phyloP scores from a whole-genome alignment of 2,888 invertebrate species.

The Chrysotoxum bicinctum region DNA sequence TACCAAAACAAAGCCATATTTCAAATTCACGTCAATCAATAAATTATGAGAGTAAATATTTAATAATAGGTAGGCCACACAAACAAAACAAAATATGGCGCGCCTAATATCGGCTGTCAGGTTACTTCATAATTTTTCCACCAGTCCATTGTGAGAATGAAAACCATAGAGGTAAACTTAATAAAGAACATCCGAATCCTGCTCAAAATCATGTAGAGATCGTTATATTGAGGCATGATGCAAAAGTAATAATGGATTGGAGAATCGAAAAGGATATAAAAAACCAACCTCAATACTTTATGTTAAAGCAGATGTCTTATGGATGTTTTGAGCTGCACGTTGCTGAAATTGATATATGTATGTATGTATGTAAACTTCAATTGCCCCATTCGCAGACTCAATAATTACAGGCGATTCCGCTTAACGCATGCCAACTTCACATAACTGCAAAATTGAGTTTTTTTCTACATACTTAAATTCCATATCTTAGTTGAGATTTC shows the following conservation, averaged over 20 bases:
- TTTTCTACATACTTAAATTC: too few species aligned
- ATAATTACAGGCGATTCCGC: not conserved
- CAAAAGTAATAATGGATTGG: not conserved
- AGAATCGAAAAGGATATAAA: conserved; percentile 19
- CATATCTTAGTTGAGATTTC: too few species aligned
- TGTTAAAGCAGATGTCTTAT: conserved; percentile 41
- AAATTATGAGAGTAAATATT: conserved; percentile 13
- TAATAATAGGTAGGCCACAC: not conserved
- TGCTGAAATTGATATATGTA: conserved; percentile 52
- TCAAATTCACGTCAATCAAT: conserved; percentile 35
- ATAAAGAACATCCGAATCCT: not conserved
- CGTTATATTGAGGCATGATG: conserved; percentile 14
- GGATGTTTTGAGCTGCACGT: conserved; percentile 33
- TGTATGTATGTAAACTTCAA: too few species aligned
- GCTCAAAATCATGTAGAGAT: conserved; percentile 21
- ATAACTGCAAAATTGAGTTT: too few species aligned
- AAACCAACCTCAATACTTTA: not conserved
- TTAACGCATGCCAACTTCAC: not conserved
- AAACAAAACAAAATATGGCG: not conserved
- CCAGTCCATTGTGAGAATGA: not conserved
- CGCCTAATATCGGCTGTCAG: not conserved
- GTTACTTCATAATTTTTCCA: conserved; percentile 9
- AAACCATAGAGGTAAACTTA: not conserved
- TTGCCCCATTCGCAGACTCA: conserved; percentile 12
- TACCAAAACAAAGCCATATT: not conserved